These are phyloP conservation scores for Porites evermanni DNA, from an alignment of 92 coral and sea anemone genomes.

Conservation along the genomic window DNA sequence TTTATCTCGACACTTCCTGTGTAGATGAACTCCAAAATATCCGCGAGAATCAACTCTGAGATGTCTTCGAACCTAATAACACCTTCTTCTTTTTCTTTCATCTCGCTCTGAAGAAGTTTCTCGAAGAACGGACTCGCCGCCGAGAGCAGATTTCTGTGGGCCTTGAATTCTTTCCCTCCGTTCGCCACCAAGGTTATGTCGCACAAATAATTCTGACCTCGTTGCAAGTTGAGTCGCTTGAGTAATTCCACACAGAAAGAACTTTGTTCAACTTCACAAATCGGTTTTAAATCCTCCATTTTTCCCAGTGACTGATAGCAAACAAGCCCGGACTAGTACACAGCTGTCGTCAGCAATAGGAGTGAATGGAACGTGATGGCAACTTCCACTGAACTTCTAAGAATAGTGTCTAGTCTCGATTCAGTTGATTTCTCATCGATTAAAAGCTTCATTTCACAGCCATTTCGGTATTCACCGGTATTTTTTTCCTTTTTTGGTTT, in stretches of 20 bases:
- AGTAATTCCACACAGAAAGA: conserved; percentile 23
- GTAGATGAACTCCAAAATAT: conserved; percentile 28
- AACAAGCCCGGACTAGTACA: too few species aligned
- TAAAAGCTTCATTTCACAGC: too few species aligned
- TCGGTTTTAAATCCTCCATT: background rate
- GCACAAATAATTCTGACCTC: conserved; percentile 31
- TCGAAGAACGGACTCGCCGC: conserved; percentile 34
- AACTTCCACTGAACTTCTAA: too few species aligned
- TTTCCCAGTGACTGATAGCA: too few species aligned
- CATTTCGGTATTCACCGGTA: too few species aligned
- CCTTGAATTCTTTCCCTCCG: conserved; percentile 27
- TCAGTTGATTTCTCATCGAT: too few species aligned
- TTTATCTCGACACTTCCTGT: conserved; percentile 21
- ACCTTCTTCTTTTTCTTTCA: conserved; percentile 32
- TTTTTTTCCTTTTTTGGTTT: too few species aligned
- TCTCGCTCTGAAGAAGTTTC: conserved; percentile 25
- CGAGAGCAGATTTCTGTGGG: conserved; percentile 31
- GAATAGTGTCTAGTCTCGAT: too few species aligned
- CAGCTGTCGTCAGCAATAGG: too few species aligned
- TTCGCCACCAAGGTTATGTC: conserved; percentile 34
- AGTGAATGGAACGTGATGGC: too few species aligned
- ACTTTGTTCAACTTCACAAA: conserved; percentile 7
- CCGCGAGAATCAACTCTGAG: conserved; percentile 7
- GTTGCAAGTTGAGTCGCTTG: conserved; percentile 25
- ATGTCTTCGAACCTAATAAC: conserved; percentile 21